Evolutionary conservation across 2,113 vertebrate species (phyloP).

Genomic region (Cynocephalus volans): DNA sequence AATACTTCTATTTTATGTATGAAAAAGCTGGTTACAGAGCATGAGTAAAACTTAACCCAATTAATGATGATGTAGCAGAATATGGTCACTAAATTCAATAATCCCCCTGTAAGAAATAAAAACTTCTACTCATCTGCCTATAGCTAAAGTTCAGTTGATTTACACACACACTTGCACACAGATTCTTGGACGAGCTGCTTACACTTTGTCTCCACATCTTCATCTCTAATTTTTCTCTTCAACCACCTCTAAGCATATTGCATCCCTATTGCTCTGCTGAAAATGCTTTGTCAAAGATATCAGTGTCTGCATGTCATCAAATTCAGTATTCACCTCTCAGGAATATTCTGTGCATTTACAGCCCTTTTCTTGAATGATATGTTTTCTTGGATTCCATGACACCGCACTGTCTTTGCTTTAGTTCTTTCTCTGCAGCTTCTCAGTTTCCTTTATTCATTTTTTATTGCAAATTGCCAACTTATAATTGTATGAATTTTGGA

Average conservation of each 20-base stretch:
- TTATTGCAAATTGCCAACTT: too few species aligned
- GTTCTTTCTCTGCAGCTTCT: not conserved
- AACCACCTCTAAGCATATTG: not conserved
- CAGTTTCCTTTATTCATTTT: not conserved
- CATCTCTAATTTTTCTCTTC: not conserved
- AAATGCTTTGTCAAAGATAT: not conserved
- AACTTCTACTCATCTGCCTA: not conserved
- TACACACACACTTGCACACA: accelerated
- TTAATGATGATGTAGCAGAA: not conserved
- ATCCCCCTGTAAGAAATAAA: not conserved
- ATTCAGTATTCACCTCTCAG: not conserved
- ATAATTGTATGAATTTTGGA: too few species aligned
- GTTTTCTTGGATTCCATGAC: not conserved
- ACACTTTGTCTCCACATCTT: not conserved
- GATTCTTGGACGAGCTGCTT: not conserved
- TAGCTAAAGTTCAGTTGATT: not conserved
- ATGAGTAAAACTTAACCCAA: not conserved
- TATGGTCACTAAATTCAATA: not conserved
- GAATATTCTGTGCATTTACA: not conserved
- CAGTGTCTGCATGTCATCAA: not conserved
- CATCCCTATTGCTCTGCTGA: not conserved
- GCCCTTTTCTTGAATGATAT: not conserved
- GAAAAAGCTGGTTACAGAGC: not conserved
- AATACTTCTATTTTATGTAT: not conserved
- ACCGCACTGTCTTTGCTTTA: not conserved